These are phyloP conservation scores for Hemichromis elongatus DNA, from an alignment of 2,113 vertebrate genomes.

Conservation along the genomic window DNA sequence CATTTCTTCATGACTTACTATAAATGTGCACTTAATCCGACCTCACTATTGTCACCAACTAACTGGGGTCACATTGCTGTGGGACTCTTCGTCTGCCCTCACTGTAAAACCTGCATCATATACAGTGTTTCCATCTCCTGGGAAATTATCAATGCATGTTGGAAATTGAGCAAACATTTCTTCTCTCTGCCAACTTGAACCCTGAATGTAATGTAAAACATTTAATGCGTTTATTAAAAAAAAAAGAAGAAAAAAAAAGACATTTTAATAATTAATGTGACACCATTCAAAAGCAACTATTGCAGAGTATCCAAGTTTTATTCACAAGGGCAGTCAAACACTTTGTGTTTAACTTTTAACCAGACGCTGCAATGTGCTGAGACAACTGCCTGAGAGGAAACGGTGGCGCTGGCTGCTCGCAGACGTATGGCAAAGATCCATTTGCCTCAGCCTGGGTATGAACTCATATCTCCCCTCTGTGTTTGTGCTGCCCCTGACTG, in stretches of 20 bases:
- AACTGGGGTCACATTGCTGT: background rate
- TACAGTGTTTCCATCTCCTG: background rate
- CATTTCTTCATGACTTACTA: background rate
- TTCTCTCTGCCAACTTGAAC: background rate
- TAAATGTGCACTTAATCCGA: background rate
- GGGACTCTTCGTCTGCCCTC: background rate
- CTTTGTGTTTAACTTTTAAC: slow-evolving; percentile 23
- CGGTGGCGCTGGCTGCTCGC: background rate
- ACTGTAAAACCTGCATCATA: background rate
- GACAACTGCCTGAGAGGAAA: background rate
- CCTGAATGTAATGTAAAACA: background rate
- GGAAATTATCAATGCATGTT: slow-evolving; percentile 21
- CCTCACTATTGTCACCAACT: background rate
- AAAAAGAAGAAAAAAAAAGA: fast-evolving
- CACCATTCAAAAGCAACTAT: background rate
- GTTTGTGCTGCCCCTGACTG: slow-evolving; percentile 39
- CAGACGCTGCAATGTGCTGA: background rate
- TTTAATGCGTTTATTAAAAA: background rate
- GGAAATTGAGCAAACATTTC: background rate
- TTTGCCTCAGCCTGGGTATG: slow-evolving; percentile 1
- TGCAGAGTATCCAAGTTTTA: slow-evolving; percentile 2
- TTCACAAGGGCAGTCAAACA: slow-evolving; percentile 22
- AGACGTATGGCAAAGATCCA: background rate
- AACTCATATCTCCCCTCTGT: slow-evolving; percentile 5
- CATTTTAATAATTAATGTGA: slow-evolving; percentile 18